phyloP scores from a whole-genome alignment of 2,888 invertebrate genomes.

The Cryptus viduatorius region DNA sequence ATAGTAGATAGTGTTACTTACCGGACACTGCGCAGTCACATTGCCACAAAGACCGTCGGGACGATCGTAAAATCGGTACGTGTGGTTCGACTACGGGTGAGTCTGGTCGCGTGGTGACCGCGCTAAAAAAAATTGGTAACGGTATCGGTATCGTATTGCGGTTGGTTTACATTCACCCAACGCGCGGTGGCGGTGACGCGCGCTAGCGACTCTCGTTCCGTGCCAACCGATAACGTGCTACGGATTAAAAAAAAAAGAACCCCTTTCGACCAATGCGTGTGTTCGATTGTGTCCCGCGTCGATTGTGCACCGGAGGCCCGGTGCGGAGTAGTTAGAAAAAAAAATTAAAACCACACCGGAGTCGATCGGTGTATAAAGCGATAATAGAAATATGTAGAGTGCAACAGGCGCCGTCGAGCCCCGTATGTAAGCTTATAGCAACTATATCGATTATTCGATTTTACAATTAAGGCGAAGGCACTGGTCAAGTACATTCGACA shows the following conservation, averaged over 20 bases:
- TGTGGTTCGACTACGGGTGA: slow-evolving; percentile 55
- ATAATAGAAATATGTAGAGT: slow-evolving; percentile 10
- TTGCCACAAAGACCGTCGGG: slow-evolving; percentile 41
- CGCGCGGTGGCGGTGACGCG: slow-evolving; percentile 71
- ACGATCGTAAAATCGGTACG: slow-evolving; percentile 35
- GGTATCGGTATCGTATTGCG: slow-evolving; percentile 81
- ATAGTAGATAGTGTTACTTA: slow-evolving; percentile 12
- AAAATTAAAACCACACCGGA: not conserved
- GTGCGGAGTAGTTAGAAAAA: not conserved
- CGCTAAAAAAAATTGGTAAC: slow-evolving; percentile 76
- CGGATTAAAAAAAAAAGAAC: slow-evolving; percentile 29
- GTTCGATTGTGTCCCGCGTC: slow-evolving; percentile 60
- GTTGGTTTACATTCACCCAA: slow-evolving; percentile 77
- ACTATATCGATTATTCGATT: slow-evolving; percentile 38
- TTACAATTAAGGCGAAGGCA: slow-evolving; percentile 22
- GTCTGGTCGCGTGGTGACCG: slow-evolving; percentile 67
- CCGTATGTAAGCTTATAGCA: not conserved
- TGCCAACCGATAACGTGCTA: slow-evolving; percentile 51
- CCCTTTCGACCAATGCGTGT: slow-evolving; percentile 28
- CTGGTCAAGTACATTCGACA: slow-evolving; percentile 23
- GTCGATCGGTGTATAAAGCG: not conserved
- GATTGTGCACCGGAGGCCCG: not conserved
- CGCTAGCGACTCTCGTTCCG: slow-evolving; percentile 53
- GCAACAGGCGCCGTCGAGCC: not conserved
- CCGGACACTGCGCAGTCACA: slow-evolving; percentile 29